Base-by-base conservation (phyloP, 1,140 invertebrate genomes). In the Pristionchus pacificus region DNA sequence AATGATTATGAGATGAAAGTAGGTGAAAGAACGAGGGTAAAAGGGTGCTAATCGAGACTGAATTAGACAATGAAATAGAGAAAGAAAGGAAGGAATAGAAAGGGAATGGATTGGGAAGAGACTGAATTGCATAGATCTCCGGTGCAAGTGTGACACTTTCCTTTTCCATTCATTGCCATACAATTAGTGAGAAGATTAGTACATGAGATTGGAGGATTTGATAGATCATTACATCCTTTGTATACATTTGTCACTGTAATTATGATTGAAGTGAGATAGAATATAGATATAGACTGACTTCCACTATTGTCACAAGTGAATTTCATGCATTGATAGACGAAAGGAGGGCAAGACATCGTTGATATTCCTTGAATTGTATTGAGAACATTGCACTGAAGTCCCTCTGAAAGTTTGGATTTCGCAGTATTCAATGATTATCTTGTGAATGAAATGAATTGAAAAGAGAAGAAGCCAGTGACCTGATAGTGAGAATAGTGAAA, bases 141-240 rank as follows among this genome's bases (percentile, higher is more conserved):
- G 31, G 27, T 19, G 58, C 77, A 77, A 3, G 68, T 79, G 60
- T 74, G 74, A 59, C 71, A 81, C n/a, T 29, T 24, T 6, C 76
- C 70, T 59, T 27, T 68, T 10, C 75, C 75, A 24, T 25, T 31
- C 32, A 60, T 76, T 3, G 59, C 76, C 28, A 29, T 31, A 59
- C 77, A 78, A 30, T 80, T 68, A 15, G 25, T 57, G 28, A 77
- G 31, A 32, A 77, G 31, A 2, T 38, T 64, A 28, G 68, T 24
- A 38, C 72, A 77, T 15, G 57, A 29, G 19, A 32, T 33, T 28
- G 60, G 71, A 0, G 79, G 67, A 31, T 72, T 60, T 24, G 74
- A 57, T 1, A 73, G 76, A 38, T 78, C 77, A 3, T 33, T 6
- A 57, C 76, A 77, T 24, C 76, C 76, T 62, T 79, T 78, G 25